Conservation (phyloP, 2,888 invertebrate species). For the Morinoia aosen region DNA sequence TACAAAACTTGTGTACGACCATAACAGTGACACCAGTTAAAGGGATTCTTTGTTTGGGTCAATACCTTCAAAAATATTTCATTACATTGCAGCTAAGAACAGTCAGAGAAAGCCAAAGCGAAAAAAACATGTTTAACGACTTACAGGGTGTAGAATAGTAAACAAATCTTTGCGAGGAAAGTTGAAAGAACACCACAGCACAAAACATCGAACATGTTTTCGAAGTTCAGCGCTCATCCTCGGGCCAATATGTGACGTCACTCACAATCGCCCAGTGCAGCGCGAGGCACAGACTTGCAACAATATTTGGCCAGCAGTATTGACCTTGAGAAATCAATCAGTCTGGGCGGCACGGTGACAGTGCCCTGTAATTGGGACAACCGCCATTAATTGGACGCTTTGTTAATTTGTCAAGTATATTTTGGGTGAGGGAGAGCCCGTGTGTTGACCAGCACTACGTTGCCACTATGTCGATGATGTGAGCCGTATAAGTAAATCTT, state of each 20-base stretch:
- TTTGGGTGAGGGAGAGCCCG: not conserved
- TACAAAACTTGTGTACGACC: too few species aligned
- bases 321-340: conserved; percentile 12
- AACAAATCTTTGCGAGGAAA: too few species aligned
- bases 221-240: not conserved
- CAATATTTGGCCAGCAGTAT: not conserved
- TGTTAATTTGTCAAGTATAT: not conserved
- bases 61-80: too few species aligned
- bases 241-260: not conserved
- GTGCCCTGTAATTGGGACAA: not conserved
- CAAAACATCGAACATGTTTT: not conserved
- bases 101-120: not conserved
- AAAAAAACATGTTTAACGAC: not conserved
- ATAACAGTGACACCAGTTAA: too few species aligned
- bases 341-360: not conserved
- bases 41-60: too few species aligned
- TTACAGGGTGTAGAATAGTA: not conserved
- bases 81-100: too few species aligned
- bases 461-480: not conserved
- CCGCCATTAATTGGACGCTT: not conserved
- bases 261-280: not conserved
- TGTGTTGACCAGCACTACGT: too few species aligned
- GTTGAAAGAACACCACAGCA: too few species aligned
- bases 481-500: not conserved
- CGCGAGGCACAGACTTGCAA: not conserved